Percentiles rank a stretch among this genome's conserved stretches.
Evolutionary conservation across 2,888 invertebrate species (phyloP).

Genomic region (Lydus trimaculatus): DNA sequence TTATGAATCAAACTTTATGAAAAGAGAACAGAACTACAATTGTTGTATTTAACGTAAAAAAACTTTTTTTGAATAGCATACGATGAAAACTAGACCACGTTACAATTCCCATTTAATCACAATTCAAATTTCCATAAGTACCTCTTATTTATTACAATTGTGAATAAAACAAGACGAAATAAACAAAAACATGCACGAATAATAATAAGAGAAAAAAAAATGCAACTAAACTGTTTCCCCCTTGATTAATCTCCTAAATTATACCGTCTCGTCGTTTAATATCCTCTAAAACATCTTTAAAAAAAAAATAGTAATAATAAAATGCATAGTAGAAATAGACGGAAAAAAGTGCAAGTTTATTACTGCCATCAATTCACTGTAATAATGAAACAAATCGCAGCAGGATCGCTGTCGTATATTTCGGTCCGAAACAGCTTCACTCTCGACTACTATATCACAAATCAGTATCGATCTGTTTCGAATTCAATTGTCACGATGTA

Average conservation of each 20-base stretch:
- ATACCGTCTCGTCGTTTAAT: conserved; percentile 3
- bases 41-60: not conserved
- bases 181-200: not conserved
- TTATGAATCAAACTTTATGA: not conserved
- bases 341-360: not conserved
- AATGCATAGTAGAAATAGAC: not conserved
- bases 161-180: not conserved
- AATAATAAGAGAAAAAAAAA: no score
- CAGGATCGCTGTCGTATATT: not conserved
- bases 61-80: not conserved
- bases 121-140: not conserved
- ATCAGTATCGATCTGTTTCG: conserved; percentile 52
- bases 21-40: not conserved
- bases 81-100: conserved; percentile 3
- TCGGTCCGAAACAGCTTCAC: not conserved
- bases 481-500: conserved; percentile 53
- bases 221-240: not conserved
- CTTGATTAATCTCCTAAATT: not conserved
- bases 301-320: no score
- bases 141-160: not conserved
- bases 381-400: not conserved
- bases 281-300: not conserved
- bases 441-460: conserved; percentile 12
- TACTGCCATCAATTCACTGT: not conserved
- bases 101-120: not conserved